Conservation (phyloP, 2,113 vertebrate genomes). For the Festucalex cinctus region DNA sequence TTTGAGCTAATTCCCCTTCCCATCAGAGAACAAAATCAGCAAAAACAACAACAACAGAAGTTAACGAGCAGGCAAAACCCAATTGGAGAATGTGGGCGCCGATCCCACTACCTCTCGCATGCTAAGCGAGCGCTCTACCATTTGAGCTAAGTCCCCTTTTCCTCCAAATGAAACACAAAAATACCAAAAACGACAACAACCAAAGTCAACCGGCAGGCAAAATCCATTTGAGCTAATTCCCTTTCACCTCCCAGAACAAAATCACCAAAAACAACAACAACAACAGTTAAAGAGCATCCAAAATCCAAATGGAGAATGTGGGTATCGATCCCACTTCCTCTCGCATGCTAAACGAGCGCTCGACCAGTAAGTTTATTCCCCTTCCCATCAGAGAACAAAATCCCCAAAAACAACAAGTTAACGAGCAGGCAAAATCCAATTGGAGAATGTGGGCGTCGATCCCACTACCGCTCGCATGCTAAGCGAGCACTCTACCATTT, state of each 20-base stretch:
- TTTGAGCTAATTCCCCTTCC: constrained; percentile 77
- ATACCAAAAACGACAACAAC: no score
- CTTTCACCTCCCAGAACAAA: no score
- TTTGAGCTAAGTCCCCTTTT: constrained; percentile 79
- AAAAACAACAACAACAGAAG: no score
- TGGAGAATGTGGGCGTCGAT: constrained; percentile 63
- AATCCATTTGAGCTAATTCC: constrained; percentile 71
- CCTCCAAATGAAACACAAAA: no score
- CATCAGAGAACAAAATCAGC: no score
- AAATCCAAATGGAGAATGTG: constrained; percentile 46
- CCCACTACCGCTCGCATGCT: constrained; percentile 76
- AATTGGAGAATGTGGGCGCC: constrained; percentile 58
- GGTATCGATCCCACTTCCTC: constrained; percentile 72
- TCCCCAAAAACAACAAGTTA: no score
- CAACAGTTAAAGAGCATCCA: no score
- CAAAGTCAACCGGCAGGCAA: no score
- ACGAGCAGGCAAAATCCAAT: no score
- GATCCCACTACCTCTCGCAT: constrained; percentile 75
- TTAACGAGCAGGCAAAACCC: no score
- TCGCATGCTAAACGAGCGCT: constrained; percentile 80
- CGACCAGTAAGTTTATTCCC: constrained; percentile 82
- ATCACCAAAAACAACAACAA: no score
- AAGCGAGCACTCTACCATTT: constrained; percentile 83
- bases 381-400: constrained; percentile 1
- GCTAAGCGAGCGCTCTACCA: constrained; percentile 81